Evolutionary conservation across 2,888 invertebrate genomes (phyloP).

Genomic region (Andricus curvator): DNA sequence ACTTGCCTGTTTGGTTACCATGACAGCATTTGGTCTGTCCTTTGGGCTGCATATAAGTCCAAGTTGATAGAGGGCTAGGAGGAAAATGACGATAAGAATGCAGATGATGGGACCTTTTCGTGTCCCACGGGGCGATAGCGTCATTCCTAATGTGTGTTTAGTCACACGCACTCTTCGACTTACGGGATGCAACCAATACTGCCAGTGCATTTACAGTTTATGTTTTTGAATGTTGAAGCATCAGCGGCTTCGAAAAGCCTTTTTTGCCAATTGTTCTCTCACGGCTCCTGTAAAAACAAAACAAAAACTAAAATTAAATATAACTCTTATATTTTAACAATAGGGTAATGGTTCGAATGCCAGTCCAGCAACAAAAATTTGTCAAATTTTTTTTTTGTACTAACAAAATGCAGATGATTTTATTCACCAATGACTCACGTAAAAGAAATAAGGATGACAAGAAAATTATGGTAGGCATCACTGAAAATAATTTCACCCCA

Average conservation of each 20-base stretch:
- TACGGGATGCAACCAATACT: conserved; percentile 33
- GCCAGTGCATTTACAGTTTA: conserved; percentile 51
- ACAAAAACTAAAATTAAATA: not conserved
- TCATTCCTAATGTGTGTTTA: conserved; percentile 66
- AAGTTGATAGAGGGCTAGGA: conserved; percentile 77
- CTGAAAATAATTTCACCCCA: no score
- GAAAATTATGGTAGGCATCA: no score
- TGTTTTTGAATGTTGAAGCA: conserved; percentile 56
- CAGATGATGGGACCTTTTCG: conserved; percentile 77
- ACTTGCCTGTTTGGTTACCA: conserved; percentile 78
- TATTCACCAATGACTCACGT: no score
- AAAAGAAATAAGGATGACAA: no score
- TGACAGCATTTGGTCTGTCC: conserved; percentile 70
- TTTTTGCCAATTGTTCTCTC: conserved; percentile 37
- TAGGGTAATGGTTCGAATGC: not conserved
- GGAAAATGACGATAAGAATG: conserved; percentile 73
- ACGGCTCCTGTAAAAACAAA: conserved; percentile 21
- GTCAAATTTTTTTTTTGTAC: no score
- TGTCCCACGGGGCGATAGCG: conserved; percentile 75
- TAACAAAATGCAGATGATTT: no score
- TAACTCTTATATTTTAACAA: not conserved
- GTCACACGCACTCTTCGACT: conserved; percentile 3
- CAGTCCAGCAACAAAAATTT: no score
- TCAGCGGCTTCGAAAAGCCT: conserved; percentile 53
- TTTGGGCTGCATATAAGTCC: conserved; percentile 76